Evolutionary conservation across 2,797 vertebrate genomes (phyloP).

Genomic region (Spinus pinus): DNA sequence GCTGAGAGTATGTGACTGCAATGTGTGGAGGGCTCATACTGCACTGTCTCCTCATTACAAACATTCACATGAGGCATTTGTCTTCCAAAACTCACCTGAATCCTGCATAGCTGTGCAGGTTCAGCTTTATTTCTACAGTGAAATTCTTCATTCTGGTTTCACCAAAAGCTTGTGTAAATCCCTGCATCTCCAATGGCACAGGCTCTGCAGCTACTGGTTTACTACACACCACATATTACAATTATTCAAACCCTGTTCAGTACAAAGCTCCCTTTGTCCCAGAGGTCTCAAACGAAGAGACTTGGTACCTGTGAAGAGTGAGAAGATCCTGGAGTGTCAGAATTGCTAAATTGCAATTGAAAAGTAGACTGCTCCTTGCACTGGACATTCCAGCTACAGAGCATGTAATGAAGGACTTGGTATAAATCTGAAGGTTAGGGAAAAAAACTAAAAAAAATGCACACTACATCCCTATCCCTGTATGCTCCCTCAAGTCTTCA

Average conservation of each 20-base stretch:
- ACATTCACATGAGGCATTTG: conserved; percentile 17
- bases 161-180: not conserved
- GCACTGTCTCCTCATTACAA: conserved; percentile 45
- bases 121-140: not conserved
- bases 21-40: conserved; percentile 15
- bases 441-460: not conserved
- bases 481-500: not conserved
- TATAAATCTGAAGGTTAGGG: not conserved
- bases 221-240: not conserved
- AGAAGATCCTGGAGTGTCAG: not conserved
- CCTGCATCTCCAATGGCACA: not conserved
- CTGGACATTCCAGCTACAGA: not conserved
- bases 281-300: not conserved
- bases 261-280: not conserved
- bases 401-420: not conserved
- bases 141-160: conserved; percentile 7
- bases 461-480: not conserved
- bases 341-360: not conserved
- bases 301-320: not conserved
- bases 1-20: conserved; percentile 26
- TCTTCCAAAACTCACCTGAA: not conserved
- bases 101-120: not conserved
- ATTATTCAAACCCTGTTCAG: not conserved
- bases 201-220: not conserved
- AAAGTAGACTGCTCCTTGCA: not conserved